phyloP scores from a whole-genome alignment of 2,888 invertebrate species.

The Acutogordius australiensis region DNA sequence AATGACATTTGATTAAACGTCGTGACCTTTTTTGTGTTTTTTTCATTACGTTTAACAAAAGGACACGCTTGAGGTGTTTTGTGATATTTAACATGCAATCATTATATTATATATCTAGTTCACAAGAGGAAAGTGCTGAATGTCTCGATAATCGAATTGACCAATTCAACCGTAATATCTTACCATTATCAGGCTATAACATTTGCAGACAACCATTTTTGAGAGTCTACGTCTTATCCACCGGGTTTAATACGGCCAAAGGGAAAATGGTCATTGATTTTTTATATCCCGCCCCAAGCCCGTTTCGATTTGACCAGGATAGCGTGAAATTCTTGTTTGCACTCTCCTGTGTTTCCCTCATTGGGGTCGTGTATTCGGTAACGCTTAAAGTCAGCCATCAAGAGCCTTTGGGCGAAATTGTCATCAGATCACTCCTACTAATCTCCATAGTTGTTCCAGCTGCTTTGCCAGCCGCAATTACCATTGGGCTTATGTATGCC shows the following conservation, averaged over 20 bases:
- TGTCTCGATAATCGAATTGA: too few species aligned
- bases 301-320: conserved; percentile 75
- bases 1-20: too few species aligned
- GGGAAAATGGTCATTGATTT: conserved; percentile 59
- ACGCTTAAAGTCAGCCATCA: conserved; percentile 15
- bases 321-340: conserved; percentile 45
- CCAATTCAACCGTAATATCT: too few species aligned
- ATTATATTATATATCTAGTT: too few species aligned
- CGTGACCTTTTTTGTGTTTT: too few species aligned
- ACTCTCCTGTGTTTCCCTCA: conserved; percentile 36
- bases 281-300: conserved; percentile 71
- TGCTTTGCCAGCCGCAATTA: conserved; percentile 43
- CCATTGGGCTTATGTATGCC: conserved; percentile 27
- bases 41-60: too few species aligned
- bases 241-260: conserved; percentile 34
- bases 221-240: conserved; percentile 48
- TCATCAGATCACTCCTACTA: conserved; percentile 51
- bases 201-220: too few species aligned
- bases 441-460: conserved; percentile 75
- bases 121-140: too few species aligned
- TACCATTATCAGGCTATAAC: too few species aligned
- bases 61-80: too few species aligned
- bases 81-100: too few species aligned
- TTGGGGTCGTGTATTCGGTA: conserved; percentile 25
- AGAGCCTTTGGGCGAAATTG: conserved; percentile 26